Conservation (phyloP, 2,797 vertebrate genomes). For the Enteromius unitaeniatus region DNA sequence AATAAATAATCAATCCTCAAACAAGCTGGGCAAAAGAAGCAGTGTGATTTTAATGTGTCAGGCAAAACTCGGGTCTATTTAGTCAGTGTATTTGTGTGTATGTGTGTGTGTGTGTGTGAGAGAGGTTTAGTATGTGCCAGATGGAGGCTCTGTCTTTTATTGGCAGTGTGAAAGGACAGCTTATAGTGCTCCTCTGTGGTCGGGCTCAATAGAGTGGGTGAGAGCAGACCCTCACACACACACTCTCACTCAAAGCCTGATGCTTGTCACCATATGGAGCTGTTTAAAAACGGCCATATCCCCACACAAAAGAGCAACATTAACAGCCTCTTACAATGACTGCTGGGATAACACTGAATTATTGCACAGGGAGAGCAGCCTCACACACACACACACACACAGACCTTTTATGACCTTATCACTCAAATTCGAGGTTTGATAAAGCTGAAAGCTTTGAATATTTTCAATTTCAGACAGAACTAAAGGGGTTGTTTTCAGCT, state of each 20-base stretch:
- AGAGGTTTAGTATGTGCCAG: conserved; percentile 89
- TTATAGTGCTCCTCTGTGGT: conserved; percentile 88
- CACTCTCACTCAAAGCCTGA: conserved; percentile 73
- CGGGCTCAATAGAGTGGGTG: conserved; percentile 85
- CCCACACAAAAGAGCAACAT: conserved; percentile 61
- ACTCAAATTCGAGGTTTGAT: conserved; percentile 13
- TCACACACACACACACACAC: not conserved
- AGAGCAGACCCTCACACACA: conserved; percentile 72
- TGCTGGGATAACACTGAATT: conserved; percentile 59
- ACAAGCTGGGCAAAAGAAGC: conserved; percentile 91
- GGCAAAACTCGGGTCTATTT: conserved; percentile 76
- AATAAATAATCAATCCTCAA: conserved; percentile 80
- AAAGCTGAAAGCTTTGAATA: conserved; percentile 8
- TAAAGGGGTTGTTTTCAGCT: not conserved
- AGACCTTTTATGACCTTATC: conserved; percentile 6
- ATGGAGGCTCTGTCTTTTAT: conserved; percentile 79
- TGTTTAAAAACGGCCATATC: conserved; percentile 64
- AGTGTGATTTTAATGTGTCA: conserved; percentile 91
- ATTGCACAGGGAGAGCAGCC: conserved; percentile 44
- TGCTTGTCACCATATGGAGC: conserved; percentile 72
- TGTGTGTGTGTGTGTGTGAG: conserved; percentile 50
- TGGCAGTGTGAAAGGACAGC: conserved; percentile 88
- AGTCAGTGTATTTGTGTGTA: conserved; percentile 49
- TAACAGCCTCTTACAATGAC: conserved; percentile 58
- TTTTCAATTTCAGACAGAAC: conserved; percentile 22